Evolutionary conservation across 2,797 vertebrate genomes (phyloP), one percentile per base, ranked within the genome.

Genomic region (Epinephelus malabaricus): DNA sequence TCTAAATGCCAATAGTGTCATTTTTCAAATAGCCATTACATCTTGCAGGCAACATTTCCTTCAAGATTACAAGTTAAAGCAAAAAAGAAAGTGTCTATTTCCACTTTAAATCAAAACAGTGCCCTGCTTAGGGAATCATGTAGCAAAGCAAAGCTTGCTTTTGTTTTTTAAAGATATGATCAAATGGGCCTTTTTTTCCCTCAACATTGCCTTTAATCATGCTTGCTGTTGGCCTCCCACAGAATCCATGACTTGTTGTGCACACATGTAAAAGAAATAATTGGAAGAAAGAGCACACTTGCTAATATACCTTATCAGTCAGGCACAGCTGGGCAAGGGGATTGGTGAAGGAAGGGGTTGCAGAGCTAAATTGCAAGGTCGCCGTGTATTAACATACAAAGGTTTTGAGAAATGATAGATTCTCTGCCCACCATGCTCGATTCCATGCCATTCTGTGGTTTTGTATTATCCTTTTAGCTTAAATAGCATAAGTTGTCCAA

Each of bases 241-340:
- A 67, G 76, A 88, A 92, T 93, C 85, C 67, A 83, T 89, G 88
- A 92, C 88, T 92, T 91, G 92, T 91, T 93, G 89, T 89, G 81
- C 82, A 90, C 79, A 90, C 82, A 91, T 80, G 83, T 87, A 87
- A 92, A 83, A 92, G 86, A 91, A 92, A 89, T 90, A 90, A 91
- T 85, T 89, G 91, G 86, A 90, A 82, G 86, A 90, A 86, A 90
- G 78, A 90, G 80, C 87, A 85, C 81, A 82, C 51, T 80, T 65
- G 81, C 87, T 93, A 92, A 93, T 93, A 89, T 89, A 90, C 65
- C 82, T 94, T 94, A 95, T 94, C 92, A 92, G 92, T 83, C 73
- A 78, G 70, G 70, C 90, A 86, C 93, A 94, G 94, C 89, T 88
- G 72, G 85, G 66, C 73, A 82, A 76, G 66, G 64, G 23, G 72